These are phyloP conservation scores for Pampusana beccarii DNA, from an alignment of 2,113 vertebrate species.

Conservation along the genomic window DNA sequence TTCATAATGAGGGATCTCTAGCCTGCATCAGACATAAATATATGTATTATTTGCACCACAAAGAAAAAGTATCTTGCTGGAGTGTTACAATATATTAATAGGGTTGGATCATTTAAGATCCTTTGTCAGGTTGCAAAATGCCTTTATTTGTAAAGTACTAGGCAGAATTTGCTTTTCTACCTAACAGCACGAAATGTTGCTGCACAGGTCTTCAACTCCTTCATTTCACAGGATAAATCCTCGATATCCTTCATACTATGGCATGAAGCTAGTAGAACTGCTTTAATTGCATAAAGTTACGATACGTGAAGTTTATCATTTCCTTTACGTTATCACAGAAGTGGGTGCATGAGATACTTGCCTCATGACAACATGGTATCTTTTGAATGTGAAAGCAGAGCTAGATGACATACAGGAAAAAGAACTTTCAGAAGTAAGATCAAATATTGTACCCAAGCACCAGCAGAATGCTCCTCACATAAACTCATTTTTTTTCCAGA, in stretches of 20 bases:
- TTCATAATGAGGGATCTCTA: constrained; percentile 1
- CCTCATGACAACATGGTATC: neutral
- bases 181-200: neutral
- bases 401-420: constrained; percentile 73
- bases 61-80: neutral
- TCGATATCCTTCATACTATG: neutral
- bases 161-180: neutral
- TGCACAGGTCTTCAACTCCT: neutral
- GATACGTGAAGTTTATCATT: neutral
- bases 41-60: neutral
- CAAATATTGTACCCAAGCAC: constrained; percentile 79
- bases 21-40: neutral
- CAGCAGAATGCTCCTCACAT: constrained; percentile 74
- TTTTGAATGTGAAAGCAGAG: constrained; percentile 76
- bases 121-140: neutral
- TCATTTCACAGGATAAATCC: neutral
- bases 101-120: neutral
- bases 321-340: neutral
- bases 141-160: neutral
- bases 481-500: constrained; percentile 83
- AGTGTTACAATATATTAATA: neutral
- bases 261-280: neutral
- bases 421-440: constrained; percentile 81
- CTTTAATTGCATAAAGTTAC: neutral
- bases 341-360: neutral